Evolutionary conservation across 1,140 invertebrate genomes (phyloP), one percentile per base, ranked within the genome.

Genomic region (Nixonia krombeini): DNA sequence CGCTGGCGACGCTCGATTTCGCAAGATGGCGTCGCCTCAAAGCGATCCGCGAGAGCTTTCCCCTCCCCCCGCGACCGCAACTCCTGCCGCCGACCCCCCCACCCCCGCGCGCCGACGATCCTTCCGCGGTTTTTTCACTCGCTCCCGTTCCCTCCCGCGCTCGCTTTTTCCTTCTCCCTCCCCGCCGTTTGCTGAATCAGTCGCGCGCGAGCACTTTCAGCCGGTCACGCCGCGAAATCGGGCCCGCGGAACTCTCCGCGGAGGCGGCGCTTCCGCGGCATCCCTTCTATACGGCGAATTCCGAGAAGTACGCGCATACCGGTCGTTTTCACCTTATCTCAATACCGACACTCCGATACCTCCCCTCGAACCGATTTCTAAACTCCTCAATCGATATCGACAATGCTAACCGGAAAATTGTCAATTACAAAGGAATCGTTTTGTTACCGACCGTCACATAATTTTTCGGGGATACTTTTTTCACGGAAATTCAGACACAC

Each of bases 141-240:
- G 21, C 21, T 21, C 21, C 6, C 6, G 21, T 44, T 12, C 12
- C 12, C 23, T 41, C 31, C 37, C 35, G 56, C 33, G 29, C 59
- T 56, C 45, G 45, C 51, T 47, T 44, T 61, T 44, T 42, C 47
- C 38, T 23, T 38, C 35, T 40, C 41, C 10, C n/a, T 26, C 17
- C 15, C 53, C 23, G 7, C 40, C 28, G 42, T 57, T 63, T 68
- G 61, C 63, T 62, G 69, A 72, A 67, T 72, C 69, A 75, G 72
- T 75, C 65, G 70, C 61, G 70, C 72, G 63, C 74, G 72, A 75
- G 65, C 74, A 69, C 74, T 68, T 66, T 58, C 25, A 63, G 42
- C 13, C 41, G 41, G 41, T 44, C 41, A 44, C 41, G 41, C 25
- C 29, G 45, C 28, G 28, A 44, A 44, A 23, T 28, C 45, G 17